phyloP scores from a whole-genome alignment of 2,797 vertebrate species.

The Anniella stebbinsi region DNA sequence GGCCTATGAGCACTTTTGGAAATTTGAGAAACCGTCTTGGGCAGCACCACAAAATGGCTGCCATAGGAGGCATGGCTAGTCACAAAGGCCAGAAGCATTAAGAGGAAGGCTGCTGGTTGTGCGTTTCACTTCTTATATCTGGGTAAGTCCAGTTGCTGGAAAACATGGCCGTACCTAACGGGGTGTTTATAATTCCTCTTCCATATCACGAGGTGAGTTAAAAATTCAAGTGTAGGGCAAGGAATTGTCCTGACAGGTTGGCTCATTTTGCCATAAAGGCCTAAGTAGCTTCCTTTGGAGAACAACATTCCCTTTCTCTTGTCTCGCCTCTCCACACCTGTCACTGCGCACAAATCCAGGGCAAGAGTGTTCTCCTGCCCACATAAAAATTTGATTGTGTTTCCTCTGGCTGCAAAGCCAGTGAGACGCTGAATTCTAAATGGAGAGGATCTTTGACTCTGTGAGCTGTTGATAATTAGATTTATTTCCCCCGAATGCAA shows the following conservation, averaged over 20 bases:
- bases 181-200: neutral
- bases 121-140: neutral
- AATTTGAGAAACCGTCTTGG: no score
- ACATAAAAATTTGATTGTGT: constrained; percentile 63
- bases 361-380: constrained; percentile 39
- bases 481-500: constrained; percentile 71
- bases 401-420: constrained; percentile 60
- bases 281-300: constrained; percentile 20
- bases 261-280: neutral
- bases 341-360: constrained; percentile 37
- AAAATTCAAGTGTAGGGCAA: no score
- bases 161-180: no score
- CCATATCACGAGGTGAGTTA: neutral
- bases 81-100: no score
- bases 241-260: neutral
- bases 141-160: neutral
- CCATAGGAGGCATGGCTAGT: no score
- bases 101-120: no score
- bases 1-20: no score
- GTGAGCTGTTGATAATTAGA: constrained; percentile 73
- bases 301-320: rapidly evolving
- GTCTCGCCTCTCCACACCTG: constrained; percentile 16
- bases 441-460: constrained; percentile 65
- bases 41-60: no score
- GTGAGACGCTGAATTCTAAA: constrained; percentile 64